Evolutionary conservation across 1,140 invertebrate genomes (phyloP), one percentile per base, ranked within the genome.

Genomic region (Sitodiplosis mosellana): DNA sequence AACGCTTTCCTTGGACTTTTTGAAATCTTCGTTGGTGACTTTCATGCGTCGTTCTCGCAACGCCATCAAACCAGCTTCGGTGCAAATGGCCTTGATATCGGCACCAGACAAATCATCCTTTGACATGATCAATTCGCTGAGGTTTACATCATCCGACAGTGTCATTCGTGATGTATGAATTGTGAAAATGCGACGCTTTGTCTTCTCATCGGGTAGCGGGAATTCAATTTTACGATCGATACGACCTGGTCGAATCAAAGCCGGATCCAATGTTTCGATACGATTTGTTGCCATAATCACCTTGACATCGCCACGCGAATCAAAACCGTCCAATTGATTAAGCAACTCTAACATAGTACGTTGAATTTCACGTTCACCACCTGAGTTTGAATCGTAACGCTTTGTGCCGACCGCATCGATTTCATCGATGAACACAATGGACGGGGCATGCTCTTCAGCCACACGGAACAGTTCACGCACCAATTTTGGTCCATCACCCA

Each of bases 221-320:
- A 99, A 99, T 68, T 99, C 96, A 53, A 99, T 99, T 69, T 99
- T 99, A 44, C 96, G 76, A 69, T 99, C 96, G 59, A 99, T 99
- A 66, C 96, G 80, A 44, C 96, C 96, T 17, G 96, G 95, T 60
- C 96, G 78, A 65, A 99, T 99, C 2, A 99, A 71, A 36, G 96
- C 96, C 36, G 96, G 96, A 72, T 99, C 96, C 36, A 99, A 69
- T 5, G 95, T 99, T 70, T 99, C 96, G 64, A 99, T 99, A 58
- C 96, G 77, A 67, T 99, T 99, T 34, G 96, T 99, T 12, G 96
- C 96, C 96, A 99, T 99, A 21, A 99, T 87, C 60, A 87, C 86
- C 72, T 94, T 92, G 1, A 93, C 88, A 76, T 95, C 92, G 14
- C 92, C 92, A 41, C 89, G 70, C 1, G 90, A 94, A 71, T 97